A percentile compares a stretch with the other conserved stretches of the same genome.
phyloP scores from a whole-genome alignment of 2,888 invertebrate genomes.

The Ypsolopha sequella region DNA sequence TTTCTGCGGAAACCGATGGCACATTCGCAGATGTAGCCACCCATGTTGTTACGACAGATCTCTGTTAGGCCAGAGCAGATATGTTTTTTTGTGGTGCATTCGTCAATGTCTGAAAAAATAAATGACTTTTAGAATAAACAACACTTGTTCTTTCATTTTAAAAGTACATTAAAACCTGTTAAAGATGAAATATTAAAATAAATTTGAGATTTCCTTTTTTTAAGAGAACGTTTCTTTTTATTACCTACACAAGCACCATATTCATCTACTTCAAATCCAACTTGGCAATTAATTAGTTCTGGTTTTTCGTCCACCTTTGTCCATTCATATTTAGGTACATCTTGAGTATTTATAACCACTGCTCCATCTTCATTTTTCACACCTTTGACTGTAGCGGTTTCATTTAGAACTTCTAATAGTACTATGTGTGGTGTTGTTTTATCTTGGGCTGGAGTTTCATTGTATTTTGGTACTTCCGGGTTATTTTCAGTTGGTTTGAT shows the following conservation, averaged over 20 bases:
- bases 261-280: constrained; percentile 65
- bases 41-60: constrained; percentile 86
- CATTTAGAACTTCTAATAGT: constrained; percentile 24
- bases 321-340: constrained; percentile 41
- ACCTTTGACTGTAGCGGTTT: constrained; percentile 26
- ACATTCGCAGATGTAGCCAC: constrained; percentile 87
- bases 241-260: constrained; percentile 73
- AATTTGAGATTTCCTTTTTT: not conserved
- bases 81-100: constrained; percentile 75
- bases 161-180: no score
- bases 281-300: constrained; percentile 33
- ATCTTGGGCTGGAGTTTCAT: constrained; percentile 17
- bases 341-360: constrained; percentile 30
- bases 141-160: not conserved
- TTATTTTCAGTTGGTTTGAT: not conserved
- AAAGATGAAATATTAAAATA: no score
- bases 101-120: constrained; percentile 78
- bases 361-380: constrained; percentile 32
- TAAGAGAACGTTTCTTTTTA: constrained; percentile 12
- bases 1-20: constrained; percentile 83
- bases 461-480: constrained; percentile 3
- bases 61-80: constrained; percentile 69
- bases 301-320: constrained; percentile 30
- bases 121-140: not conserved
- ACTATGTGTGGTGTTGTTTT: constrained; percentile 24